A percentile compares a stretch with the other conserved stretches of the same genome.
Conservation (phyloP, 2,888 invertebrate genomes). For the Meteorus cinctellus region DNA sequence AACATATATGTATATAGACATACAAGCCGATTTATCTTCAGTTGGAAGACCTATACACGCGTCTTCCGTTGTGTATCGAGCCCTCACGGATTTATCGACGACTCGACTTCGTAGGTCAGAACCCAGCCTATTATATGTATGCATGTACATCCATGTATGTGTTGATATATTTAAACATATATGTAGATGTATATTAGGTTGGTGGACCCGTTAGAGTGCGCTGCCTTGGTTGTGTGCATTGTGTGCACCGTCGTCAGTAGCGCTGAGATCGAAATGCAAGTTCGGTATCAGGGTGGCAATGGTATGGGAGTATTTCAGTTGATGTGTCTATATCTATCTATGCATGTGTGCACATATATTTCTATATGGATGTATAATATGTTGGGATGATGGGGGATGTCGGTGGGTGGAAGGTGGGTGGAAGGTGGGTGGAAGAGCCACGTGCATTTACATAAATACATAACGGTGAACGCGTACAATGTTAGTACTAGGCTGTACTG, state of each 20-base stretch:
- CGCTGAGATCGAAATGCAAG: conserved; percentile 54
- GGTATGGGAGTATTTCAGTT: background rate
- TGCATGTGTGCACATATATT: conserved; percentile 27
- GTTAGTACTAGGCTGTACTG: conserved; percentile 70
- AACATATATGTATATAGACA: conserved; percentile 27
- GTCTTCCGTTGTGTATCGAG: conserved; percentile 41
- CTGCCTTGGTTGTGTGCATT: conserved; percentile 1
- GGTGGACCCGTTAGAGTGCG: conserved; percentile 35
- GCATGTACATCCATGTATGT: conserved; percentile 41
- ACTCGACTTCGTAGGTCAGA: conserved; percentile 32
- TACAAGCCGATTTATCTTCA: conserved; percentile 44
- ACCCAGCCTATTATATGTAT: conserved; percentile 43
- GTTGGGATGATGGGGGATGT: conserved; percentile 46
- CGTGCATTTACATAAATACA: conserved; percentile 74
- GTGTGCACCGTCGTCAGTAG: conserved; percentile 51
- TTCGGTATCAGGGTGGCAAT: conserved; percentile 26
- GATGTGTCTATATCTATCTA: background rate
- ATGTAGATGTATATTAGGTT: conserved; percentile 42
- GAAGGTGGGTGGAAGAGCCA: conserved; percentile 17
- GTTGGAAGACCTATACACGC: conserved; percentile 36
- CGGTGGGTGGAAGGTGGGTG: conserved; percentile 17
- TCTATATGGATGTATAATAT: conserved; percentile 38
- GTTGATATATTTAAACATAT: conserved; percentile 45
- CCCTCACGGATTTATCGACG: conserved; percentile 40
- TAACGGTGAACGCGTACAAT: conserved; percentile 73